Evolutionary conservation across 2,888 invertebrate genomes (phyloP).

Genomic region (Liodrosophila aerea): DNA sequence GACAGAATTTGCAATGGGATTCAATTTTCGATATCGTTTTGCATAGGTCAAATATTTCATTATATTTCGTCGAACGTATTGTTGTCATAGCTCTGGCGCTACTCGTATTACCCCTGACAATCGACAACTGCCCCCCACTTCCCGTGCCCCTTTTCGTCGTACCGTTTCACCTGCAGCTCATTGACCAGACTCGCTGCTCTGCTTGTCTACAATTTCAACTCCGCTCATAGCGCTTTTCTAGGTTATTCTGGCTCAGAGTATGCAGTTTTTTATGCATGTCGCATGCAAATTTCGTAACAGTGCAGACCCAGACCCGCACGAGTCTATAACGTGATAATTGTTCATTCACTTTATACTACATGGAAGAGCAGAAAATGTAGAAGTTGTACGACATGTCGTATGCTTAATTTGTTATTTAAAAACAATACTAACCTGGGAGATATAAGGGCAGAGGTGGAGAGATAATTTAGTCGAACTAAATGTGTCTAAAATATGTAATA

Average conservation of each 20-base stretch:
- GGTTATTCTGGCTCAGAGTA: conserved; percentile 4
- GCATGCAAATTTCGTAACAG: conserved; percentile 1
- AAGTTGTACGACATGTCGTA: background rate
- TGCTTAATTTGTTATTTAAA: background rate
- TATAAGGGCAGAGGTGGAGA: too few relatives aligned
- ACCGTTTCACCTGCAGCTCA: too few relatives aligned
- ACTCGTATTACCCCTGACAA: background rate
- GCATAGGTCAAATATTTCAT: conserved; percentile 5
- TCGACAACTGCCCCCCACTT: too few relatives aligned
- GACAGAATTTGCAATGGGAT: conserved; percentile 2
- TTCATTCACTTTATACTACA: background rate
- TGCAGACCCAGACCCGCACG: conserved; percentile 3
- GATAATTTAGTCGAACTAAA: too few relatives aligned
- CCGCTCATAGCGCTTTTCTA: conserved; percentile 8
- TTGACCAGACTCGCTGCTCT: background rate
- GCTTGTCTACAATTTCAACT: background rate
- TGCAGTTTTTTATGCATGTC: background rate
- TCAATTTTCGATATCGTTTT: conserved; percentile 1
- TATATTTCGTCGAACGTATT: background rate
- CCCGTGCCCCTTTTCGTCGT: too few relatives aligned
- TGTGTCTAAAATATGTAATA: too few relatives aligned
- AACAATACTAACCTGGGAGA: background rate
- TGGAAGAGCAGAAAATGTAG: background rate
- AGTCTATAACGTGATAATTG: background rate
- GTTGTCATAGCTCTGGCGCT: conserved; percentile 10